Percentiles rank a stretch among this genome's conserved stretches.
Evolutionary conservation across 1,140 invertebrate genomes (phyloP).

Genomic region (Bombyx mandarina): DNA sequence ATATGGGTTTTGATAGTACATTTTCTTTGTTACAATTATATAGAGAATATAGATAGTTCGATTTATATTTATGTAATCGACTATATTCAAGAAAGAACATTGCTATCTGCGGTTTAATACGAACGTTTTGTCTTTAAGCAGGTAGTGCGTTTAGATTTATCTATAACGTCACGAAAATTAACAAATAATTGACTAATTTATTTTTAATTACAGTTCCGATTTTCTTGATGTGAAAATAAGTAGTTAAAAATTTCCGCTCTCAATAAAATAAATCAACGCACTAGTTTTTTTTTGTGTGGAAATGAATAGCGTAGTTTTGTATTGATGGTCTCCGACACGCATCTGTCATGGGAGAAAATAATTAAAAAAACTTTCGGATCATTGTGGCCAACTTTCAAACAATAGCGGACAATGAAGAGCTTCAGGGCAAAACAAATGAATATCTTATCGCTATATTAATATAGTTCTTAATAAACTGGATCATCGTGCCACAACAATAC

Average conservation of each 20-base stretch:
- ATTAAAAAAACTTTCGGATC: background rate
- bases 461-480: slow-evolving; percentile 2
- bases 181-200: too few relatives aligned
- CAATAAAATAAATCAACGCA: background rate
- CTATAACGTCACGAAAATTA: too few relatives aligned
- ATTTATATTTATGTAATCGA: too few relatives aligned
- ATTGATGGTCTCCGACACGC: background rate
- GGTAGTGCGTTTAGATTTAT: too few relatives aligned
- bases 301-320: background rate
- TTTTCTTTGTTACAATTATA: too few relatives aligned
- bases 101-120: too few relatives aligned
- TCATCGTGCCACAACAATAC: slow-evolving; percentile 18
- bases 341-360: background rate
- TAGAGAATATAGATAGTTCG: too few relatives aligned
- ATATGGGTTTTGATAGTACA: too few relatives aligned
- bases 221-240: too few relatives aligned
- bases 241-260: background rate
- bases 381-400: background rate
- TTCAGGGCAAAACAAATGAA: slow-evolving; percentile 3
- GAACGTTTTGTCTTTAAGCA: too few relatives aligned
- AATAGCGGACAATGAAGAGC: background rate
- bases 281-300: background rate
- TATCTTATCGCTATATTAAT: slow-evolving; percentile 1
- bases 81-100: too few relatives aligned
- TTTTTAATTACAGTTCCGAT: too few relatives aligned